Percentiles rank a stretch among this genome's conserved stretches.
These are phyloP conservation scores for Yasuhikotakia modesta DNA, from an alignment of 2,797 vertebrate species.

Conservation along the genomic window DNA sequence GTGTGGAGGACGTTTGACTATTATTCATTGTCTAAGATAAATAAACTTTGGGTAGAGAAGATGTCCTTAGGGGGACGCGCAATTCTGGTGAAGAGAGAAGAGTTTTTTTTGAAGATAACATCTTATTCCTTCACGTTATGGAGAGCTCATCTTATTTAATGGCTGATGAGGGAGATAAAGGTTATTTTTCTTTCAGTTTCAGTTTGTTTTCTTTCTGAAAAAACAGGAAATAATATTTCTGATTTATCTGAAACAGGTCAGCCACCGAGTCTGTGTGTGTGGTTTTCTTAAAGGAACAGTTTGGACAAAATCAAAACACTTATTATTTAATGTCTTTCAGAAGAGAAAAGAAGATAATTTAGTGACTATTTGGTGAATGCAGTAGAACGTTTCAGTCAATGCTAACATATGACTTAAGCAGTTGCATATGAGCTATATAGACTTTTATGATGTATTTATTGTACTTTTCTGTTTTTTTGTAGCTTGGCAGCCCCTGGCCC, in stretches of 20 bases:
- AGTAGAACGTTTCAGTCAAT: too few species aligned
- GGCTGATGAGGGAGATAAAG: background rate
- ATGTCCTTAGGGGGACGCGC: constrained; percentile 11
- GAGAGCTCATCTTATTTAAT: background rate
- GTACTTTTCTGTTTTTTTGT: background rate
- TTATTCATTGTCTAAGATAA: constrained; percentile 62
- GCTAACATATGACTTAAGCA: background rate
- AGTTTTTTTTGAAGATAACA: constrained; percentile 37
- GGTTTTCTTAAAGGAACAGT: background rate
- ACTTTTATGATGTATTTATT: background rate
- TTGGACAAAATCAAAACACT: too few species aligned
- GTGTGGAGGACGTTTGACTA: constrained; percentile 67
- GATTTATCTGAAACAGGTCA: background rate
- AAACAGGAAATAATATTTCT: background rate
- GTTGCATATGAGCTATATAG: background rate
- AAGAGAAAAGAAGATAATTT: too few species aligned
- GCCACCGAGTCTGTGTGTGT: background rate
- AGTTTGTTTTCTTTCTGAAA: background rate
- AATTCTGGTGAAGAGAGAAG: constrained; percentile 22
- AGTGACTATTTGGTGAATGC: too few species aligned
- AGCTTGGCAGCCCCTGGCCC: background rate
- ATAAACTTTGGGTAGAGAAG: constrained; percentile 58
- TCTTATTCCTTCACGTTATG: background rate
- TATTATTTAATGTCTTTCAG: too few species aligned
- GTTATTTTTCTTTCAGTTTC: background rate